These are phyloP conservation scores for Morinoia aosen DNA, from an alignment of 2,888 invertebrate genomes.

Conservation along the genomic window DNA sequence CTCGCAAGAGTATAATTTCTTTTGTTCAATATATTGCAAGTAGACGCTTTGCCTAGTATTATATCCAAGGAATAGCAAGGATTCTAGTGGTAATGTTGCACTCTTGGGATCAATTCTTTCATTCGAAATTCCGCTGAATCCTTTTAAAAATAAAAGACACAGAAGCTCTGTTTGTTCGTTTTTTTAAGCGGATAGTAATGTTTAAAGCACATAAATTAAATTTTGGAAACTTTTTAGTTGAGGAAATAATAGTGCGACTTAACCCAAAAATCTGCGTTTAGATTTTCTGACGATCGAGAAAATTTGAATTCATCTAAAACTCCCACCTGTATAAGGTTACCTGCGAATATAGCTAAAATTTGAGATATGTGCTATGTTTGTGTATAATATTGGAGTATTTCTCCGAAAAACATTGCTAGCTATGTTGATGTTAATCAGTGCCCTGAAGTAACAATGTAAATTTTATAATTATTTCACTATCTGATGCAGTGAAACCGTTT, in stretches of 20 bases:
- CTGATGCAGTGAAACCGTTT: not conserved
- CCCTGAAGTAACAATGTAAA: not conserved
- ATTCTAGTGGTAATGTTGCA: not conserved
- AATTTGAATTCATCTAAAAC: too few species aligned
- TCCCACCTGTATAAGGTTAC: too few species aligned
- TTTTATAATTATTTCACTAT: not conserved
- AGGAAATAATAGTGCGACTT: not conserved
- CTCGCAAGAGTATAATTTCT: not conserved
- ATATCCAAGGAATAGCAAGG: not conserved
- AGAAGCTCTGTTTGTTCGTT: not conserved
- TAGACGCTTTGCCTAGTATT: not conserved
- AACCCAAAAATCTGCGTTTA: not conserved
- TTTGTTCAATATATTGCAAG: not conserved
- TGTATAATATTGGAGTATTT: not conserved
- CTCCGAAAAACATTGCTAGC: not conserved
- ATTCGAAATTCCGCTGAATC: not conserved
- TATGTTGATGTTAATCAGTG: not conserved
- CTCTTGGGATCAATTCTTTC: not conserved
- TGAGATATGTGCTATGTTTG: not conserved
- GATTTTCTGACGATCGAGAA: not conserved
- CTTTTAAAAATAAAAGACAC: not conserved
- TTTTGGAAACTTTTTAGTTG: not conserved
- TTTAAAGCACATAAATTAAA: not conserved
- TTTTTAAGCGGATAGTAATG: not conserved
- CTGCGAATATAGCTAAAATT: not conserved